A percentile compares a stretch with the other conserved stretches of the same genome.
Evolutionary conservation across 2,113 vertebrate genomes (phyloP).

Genomic region (Oxygymnocypris stewartii): DNA sequence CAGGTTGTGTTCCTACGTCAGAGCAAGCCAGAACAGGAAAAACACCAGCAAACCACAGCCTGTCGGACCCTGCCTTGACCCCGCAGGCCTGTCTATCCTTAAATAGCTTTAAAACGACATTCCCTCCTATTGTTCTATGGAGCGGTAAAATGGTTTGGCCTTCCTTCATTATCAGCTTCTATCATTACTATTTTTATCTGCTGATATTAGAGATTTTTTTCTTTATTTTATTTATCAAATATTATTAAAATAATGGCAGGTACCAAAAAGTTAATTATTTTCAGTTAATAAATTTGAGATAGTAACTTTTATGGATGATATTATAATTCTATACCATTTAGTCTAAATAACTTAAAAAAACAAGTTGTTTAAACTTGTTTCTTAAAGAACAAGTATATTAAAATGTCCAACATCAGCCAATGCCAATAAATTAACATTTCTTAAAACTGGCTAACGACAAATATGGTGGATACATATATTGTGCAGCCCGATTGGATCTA

Average conservation of each 20-base stretch:
- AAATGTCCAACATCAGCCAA: not conserved
- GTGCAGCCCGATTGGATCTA: not conserved
- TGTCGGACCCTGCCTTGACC: not conserved
- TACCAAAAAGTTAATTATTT: not conserved
- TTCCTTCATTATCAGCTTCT: not conserved
- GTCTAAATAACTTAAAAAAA: no score
- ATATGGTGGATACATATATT: not conserved
- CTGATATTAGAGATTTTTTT: not conserved
- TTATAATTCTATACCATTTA: not conserved
- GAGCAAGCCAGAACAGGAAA: not conserved
- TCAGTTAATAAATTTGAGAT: not conserved
- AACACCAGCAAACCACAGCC: not conserved
- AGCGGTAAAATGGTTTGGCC: not conserved
- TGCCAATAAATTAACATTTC: not conserved
- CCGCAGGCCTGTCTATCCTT: not conserved
- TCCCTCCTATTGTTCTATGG: not conserved
- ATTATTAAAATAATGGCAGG: not conserved
- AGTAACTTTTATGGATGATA: not conserved
- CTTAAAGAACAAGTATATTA: no score
- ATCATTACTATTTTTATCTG: not conserved
- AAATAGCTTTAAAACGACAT: not conserved
- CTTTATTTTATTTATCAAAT: not conserved
- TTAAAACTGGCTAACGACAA: not conserved
- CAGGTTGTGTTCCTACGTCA: conserved; percentile 4
- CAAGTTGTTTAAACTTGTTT: no score